Evolutionary conservation across 2,888 invertebrate genomes (phyloP).

Genomic region (Eumacrocentrus americanus): DNA sequence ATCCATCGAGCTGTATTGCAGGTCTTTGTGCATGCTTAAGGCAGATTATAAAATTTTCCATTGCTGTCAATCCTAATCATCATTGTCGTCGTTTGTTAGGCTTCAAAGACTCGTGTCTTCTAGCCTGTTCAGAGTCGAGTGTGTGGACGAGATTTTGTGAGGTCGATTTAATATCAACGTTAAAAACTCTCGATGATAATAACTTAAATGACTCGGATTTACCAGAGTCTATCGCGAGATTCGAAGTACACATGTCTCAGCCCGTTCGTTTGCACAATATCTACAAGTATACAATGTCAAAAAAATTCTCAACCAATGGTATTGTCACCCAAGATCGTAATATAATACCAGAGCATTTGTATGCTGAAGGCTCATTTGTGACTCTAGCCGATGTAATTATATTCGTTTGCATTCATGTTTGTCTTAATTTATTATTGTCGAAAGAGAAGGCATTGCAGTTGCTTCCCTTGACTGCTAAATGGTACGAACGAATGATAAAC

Average conservation of each 20-base stretch:
- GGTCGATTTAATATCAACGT: conserved; percentile 73
- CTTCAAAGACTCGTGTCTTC: conserved; percentile 79
- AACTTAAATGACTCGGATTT: conserved; percentile 58
- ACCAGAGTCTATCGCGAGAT: conserved; percentile 75
- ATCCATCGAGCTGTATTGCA: conserved; percentile 70
- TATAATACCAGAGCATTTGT: conserved; percentile 69
- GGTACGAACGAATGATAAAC: conserved; percentile 65
- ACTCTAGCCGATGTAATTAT: conserved; percentile 85
- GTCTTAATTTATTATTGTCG: conserved; percentile 64
- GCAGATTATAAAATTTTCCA: conserved; percentile 64
- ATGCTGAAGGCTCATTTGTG: conserved; percentile 82
- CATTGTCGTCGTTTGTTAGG: conserved; percentile 70
- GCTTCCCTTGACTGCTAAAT: conserved; percentile 70
- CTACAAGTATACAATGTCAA: conserved; percentile 63
- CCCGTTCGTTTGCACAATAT: conserved; percentile 87
- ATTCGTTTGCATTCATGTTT: conserved; percentile 72
- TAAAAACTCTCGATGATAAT: conserved; percentile 61
- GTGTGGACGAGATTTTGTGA: conserved; percentile 94
- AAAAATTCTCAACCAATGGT: conserved; percentile 62
- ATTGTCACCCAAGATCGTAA: conserved; percentile 48
- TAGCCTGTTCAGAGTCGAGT: conserved; percentile 83
- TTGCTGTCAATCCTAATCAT: conserved; percentile 46
- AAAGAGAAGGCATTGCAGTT: conserved; percentile 46
- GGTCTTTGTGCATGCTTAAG: conserved; percentile 79
- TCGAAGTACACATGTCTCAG: conserved; percentile 84